Conservation (phyloP, 2,888 invertebrate genomes). For the Neuroscelio doddi region DNA sequence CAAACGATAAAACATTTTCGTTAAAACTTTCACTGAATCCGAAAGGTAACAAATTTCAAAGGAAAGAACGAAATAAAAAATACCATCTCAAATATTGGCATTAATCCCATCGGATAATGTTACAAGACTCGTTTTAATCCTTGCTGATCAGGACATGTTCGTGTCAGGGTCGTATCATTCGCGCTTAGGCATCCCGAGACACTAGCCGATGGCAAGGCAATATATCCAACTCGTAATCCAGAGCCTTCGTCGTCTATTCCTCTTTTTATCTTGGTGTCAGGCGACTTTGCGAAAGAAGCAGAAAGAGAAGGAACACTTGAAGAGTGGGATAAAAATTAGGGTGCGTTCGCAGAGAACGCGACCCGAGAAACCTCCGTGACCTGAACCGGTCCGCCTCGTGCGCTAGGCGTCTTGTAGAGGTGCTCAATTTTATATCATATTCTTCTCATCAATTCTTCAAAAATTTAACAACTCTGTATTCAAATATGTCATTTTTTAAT, state of each 20-base stretch:
- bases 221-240: slow-evolving; percentile 42
- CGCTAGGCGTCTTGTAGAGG: slow-evolving; percentile 61
- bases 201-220: slow-evolving; percentile 28
- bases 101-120: slow-evolving; percentile 62
- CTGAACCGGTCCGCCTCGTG: slow-evolving; percentile 69
- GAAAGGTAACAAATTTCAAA: too few relatives aligned
- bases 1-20: too few relatives aligned
- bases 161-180: slow-evolving; percentile 44
- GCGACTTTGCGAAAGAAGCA: slow-evolving; percentile 28
- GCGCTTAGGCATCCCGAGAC: slow-evolving; percentile 53
- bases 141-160: slow-evolving; percentile 52
- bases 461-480: too few relatives aligned
- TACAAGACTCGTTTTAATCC: slow-evolving; percentile 53
- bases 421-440: slow-evolving; percentile 63
- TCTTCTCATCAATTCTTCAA: too few relatives aligned
- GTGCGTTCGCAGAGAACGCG: slow-evolving; percentile 58
- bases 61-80: neutral
- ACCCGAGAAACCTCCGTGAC: slow-evolving; percentile 63
- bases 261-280: slow-evolving; percentile 39
- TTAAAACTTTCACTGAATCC: too few relatives aligned
- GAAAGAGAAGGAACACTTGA: slow-evolving; percentile 31
- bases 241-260: slow-evolving; percentile 26
- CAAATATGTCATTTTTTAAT: too few relatives aligned
- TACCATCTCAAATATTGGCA: slow-evolving; percentile 28
- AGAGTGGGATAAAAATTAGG: slow-evolving; percentile 42